Evolutionary conservation across 2,888 invertebrate species (phyloP).

Genomic region (Drosophila kambysellisi): DNA sequence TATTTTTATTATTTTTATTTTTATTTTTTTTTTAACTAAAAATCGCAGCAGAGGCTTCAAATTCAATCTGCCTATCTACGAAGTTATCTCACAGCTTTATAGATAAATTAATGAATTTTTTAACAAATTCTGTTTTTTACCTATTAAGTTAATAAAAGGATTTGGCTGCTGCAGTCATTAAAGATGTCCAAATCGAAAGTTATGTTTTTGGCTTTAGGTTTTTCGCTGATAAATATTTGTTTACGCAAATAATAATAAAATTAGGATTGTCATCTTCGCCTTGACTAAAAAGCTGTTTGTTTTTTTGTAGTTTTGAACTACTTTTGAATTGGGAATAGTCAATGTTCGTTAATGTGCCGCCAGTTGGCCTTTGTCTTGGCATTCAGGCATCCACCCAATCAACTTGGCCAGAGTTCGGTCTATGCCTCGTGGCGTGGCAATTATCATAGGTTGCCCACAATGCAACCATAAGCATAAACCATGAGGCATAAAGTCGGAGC

Average conservation of each 20-base stretch:
- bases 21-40: too few species aligned
- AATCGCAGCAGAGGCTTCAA: too few species aligned
- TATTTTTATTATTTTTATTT: too few species aligned
- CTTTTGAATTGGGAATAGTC: neutral
- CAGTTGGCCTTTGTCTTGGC: neutral
- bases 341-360: neutral
- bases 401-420: neutral
- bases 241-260: neutral
- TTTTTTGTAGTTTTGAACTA: neutral
- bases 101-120: neutral
- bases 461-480: constrained; percentile 20
- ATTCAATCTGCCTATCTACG: too few species aligned
- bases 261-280: neutral
- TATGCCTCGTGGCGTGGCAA: constrained; percentile 45
- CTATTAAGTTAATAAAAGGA: neutral
- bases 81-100: neutral
- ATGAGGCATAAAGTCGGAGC: constrained; percentile 31
- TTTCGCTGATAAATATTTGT: neutral
- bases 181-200: neutral
- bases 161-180: neutral
- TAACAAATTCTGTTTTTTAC: neutral
- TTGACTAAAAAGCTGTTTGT: neutral
- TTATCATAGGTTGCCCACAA: constrained; percentile 65
- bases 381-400: constrained; percentile 5
- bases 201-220: neutral